These are phyloP conservation scores for Acromyrmex charruanus DNA, from an alignment of 1,140 invertebrate genomes.

Conservation along the genomic window DNA sequence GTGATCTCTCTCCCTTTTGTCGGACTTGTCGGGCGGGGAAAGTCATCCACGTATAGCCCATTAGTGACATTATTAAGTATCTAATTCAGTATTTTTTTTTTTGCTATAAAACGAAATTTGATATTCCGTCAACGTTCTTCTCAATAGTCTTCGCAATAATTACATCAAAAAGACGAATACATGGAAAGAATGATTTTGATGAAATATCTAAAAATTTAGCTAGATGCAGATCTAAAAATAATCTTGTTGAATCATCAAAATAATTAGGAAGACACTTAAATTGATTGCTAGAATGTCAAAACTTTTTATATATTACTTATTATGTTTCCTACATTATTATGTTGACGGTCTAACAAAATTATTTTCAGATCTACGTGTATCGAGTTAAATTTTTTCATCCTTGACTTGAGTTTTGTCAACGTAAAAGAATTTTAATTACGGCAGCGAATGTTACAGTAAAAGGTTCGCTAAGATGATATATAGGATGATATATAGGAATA, in stretches of 20 bases:
- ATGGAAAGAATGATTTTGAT: too few species aligned
- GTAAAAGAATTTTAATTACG: background rate
- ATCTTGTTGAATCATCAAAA: too few species aligned
- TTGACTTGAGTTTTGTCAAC: background rate
- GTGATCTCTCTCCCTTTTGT: constrained; percentile 77
- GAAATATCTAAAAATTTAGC: too few species aligned
- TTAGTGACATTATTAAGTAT: constrained; percentile 65
- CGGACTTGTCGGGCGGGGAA: constrained; percentile 57
- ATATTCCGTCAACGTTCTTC: background rate
- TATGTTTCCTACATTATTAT: too few species aligned
- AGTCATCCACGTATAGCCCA: constrained; percentile 55
- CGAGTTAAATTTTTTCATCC: background rate
- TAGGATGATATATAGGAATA: background rate
- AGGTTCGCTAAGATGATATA: background rate
- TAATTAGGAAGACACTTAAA: too few species aligned
- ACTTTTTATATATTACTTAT: too few species aligned
- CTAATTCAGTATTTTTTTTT: constrained; percentile 44
- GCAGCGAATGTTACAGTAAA: background rate
- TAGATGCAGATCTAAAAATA: too few species aligned
- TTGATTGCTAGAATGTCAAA: too few species aligned
- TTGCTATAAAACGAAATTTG: background rate
- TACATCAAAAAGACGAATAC: background rate
- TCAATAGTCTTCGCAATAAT: background rate
- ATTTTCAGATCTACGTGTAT: too few species aligned
- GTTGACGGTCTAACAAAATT: too few species aligned